Evolutionary conservation across 1,140 invertebrate genomes (phyloP).

Genomic region (Drosophila bipectinata): DNA sequence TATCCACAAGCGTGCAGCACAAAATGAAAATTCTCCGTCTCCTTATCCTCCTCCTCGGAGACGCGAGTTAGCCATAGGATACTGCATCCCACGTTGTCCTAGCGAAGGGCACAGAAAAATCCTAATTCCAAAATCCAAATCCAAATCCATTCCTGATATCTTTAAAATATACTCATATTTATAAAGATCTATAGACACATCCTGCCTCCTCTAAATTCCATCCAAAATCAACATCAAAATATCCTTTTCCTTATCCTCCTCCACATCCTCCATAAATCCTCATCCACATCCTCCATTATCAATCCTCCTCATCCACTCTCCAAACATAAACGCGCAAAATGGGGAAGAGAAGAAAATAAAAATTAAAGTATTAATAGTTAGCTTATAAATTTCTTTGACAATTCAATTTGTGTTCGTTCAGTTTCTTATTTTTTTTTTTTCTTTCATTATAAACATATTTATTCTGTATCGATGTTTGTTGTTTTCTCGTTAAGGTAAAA

Average conservation of each 20-base stretch:
- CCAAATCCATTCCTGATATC: conserved; percentile 58
- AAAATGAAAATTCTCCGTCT: conserved; percentile 33
- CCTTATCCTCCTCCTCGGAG: conserved; percentile 21
- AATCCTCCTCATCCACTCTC: conserved; percentile 61
- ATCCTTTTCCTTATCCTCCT: conserved; percentile 57
- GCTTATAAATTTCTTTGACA: conserved; percentile 42
- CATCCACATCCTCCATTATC: conserved; percentile 1
- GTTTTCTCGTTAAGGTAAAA: conserved; percentile 35
- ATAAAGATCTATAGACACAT: conserved; percentile 41
- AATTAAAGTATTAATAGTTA: conserved; percentile 78
- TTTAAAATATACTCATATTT: conserved; percentile 46
- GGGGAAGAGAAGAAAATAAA: conserved; percentile 80
- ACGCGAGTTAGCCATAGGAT: conserved; percentile 47
- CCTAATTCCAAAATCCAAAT: conserved; percentile 61
- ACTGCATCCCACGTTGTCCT: conserved; percentile 73
- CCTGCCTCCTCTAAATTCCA: conserved; percentile 66
- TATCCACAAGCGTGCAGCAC: conserved; percentile 11
- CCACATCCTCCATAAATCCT: neutral
- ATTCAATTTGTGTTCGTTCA: conserved; percentile 59
- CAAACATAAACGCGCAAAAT: conserved; percentile 77
- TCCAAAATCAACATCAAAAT: conserved; percentile 74
- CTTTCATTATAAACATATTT: conserved; percentile 63
- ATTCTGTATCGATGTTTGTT: conserved; percentile 62
- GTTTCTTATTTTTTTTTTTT: conserved; percentile 29
- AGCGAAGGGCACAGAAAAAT: conserved; percentile 51